phyloP scores from a whole-genome alignment of 2,797 vertebrate genomes.

The Bucorvus abyssinicus region DNA sequence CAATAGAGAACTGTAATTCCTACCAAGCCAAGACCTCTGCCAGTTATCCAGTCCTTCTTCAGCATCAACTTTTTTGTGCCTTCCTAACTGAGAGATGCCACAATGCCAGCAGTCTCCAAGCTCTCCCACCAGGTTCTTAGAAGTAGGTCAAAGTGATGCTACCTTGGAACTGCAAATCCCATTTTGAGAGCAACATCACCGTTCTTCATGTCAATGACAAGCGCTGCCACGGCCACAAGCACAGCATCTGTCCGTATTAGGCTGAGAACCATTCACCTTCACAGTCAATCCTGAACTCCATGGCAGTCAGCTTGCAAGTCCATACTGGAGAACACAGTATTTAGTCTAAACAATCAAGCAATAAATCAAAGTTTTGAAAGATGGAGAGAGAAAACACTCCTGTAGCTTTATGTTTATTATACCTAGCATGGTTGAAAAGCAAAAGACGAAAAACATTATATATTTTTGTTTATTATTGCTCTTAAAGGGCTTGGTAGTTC shows the following conservation, averaged over 20 bases:
- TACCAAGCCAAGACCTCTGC: background rate
- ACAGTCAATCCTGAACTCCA: background rate
- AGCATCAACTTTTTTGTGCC: slow-evolving; percentile 16
- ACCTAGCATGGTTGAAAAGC: slow-evolving; percentile 54
- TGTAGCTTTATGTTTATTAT: slow-evolving; percentile 39
- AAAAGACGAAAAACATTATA: slow-evolving; percentile 52
- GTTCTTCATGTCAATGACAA: background rate
- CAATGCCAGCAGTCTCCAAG: background rate
- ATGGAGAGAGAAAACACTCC: background rate
- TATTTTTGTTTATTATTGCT: slow-evolving; percentile 79
- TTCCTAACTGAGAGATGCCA: background rate
- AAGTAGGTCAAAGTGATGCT: accelerated
- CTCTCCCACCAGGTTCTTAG: background rate
- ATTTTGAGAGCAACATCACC: background rate
- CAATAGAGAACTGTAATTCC: slow-evolving; percentile 23
- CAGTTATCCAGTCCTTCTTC: background rate
- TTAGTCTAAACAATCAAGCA: background rate
- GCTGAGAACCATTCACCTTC: background rate
- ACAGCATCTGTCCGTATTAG: background rate
- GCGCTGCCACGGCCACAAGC: background rate
- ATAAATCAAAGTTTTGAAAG: background rate
- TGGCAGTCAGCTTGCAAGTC: background rate
- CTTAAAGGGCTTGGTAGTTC: slow-evolving; percentile 66
- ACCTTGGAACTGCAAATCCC: background rate
- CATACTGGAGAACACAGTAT: background rate